Conservation (phyloP, 2,797 vertebrate species). For the Myiotriccus ornatus region DNA sequence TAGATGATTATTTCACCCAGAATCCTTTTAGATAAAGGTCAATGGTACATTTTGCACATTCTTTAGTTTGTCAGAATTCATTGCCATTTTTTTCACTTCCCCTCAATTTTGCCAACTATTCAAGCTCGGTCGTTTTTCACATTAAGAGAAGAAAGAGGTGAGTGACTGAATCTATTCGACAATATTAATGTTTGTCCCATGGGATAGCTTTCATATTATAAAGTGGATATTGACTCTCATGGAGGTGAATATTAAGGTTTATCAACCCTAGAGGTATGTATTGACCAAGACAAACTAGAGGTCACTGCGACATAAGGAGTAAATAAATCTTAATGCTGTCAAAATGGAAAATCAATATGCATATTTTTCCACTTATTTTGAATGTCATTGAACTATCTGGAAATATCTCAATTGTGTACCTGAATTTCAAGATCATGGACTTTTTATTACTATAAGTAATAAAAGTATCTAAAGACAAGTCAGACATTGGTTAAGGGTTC, state of each 20-base stretch:
- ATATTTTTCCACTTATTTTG: conserved; percentile 53
- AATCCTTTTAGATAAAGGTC: conserved; percentile 9
- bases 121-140: background rate
- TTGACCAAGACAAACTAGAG: conserved; percentile 61
- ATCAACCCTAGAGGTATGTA: conserved; percentile 52
- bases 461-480: background rate
- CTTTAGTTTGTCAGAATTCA: conserved; percentile 15
- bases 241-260: conserved; percentile 64
- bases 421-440: background rate
- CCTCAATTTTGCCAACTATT: background rate
- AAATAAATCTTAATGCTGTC: conserved; percentile 66
- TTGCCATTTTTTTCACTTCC: background rate
- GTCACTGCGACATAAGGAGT: conserved; percentile 59
- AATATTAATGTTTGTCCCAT: conserved; percentile 52
- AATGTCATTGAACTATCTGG: conserved; percentile 39
- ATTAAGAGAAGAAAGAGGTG: conserved; percentile 20
- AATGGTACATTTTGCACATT: background rate
- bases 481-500: background rate
- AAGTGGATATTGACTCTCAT: conserved; percentile 59
- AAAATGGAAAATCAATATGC: conserved; percentile 56
- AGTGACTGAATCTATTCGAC: background rate
- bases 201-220: conserved; percentile 35
- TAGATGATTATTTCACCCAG: background rate
- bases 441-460: background rate
- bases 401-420: background rate